Percentiles rank a stretch among this genome's conserved stretches.
Conservation (phyloP, 2,888 invertebrate genomes). For the Epinotia demarniana region DNA sequence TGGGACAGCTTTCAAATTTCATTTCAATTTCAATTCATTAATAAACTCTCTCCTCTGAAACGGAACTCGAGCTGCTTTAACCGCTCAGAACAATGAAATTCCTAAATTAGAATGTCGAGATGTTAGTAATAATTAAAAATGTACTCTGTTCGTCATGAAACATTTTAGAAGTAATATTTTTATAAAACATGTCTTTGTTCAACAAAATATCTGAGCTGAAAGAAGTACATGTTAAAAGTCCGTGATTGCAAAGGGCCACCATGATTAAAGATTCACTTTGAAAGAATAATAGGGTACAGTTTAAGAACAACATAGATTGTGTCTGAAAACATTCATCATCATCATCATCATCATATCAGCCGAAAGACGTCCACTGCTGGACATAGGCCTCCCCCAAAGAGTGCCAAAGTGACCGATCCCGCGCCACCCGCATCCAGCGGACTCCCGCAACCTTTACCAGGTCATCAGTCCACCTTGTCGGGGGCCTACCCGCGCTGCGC, state of each 20-base stretch:
- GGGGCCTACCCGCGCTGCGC: no score
- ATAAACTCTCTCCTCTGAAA: constrained; percentile 8
- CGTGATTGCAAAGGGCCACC: constrained; percentile 15
- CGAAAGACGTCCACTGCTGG: no score
- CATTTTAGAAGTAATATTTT: constrained; percentile 15
- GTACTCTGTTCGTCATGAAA: constrained; percentile 16
- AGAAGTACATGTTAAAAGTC: constrained; percentile 14
- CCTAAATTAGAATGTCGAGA: constrained; percentile 18
- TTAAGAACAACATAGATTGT: no score
- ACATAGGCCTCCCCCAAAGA: no score
- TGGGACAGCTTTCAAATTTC: constrained; percentile 5
- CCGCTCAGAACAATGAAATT: constrained; percentile 24
- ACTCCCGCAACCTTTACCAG: no score
- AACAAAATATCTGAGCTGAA: constrained; percentile 12
- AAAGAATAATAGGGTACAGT: background rate
- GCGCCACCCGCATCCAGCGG: no score
- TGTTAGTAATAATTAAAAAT: constrained; percentile 21
- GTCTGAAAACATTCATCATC: no score
- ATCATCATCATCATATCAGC: no score
- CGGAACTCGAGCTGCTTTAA: constrained; percentile 1
- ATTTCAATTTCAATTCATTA: constrained; percentile 21
- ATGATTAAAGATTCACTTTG: constrained; percentile 26
- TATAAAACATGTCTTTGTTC: constrained; percentile 7
- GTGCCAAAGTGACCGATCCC: no score
- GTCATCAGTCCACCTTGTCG: no score